phyloP scores from a whole-genome alignment of 1,140 invertebrate genomes.

The Lepidurus packardi region DNA sequence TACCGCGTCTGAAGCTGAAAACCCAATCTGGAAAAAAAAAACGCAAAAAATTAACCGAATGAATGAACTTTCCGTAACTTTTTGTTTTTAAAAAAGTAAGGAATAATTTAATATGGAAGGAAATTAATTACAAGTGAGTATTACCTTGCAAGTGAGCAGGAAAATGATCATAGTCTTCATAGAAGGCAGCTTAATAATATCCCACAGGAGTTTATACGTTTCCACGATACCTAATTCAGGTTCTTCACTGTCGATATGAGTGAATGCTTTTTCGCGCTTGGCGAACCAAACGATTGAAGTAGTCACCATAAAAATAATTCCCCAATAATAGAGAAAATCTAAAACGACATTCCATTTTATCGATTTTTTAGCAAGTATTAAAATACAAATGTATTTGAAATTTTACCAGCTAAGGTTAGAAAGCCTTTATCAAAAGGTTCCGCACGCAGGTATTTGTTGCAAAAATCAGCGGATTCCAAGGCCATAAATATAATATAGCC shows the following conservation, averaged over 20 bases:
- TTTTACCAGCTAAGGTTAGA: constrained; percentile 74
- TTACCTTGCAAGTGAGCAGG: constrained; percentile 84
- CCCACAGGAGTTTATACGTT: constrained; percentile 77
- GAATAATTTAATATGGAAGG: too few species aligned
- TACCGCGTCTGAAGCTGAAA: constrained; percentile 91
- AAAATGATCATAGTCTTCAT: constrained; percentile 71
- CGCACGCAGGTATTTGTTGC: constrained; percentile 81
- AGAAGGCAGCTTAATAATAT: constrained; percentile 76
- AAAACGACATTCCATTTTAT: constrained; percentile 31
- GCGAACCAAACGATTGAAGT: constrained; percentile 86
- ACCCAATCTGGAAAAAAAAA: constrained; percentile 68
- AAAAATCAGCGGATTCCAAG: constrained; percentile 93
- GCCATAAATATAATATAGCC: constrained; percentile 97
- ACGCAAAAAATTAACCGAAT: constrained; percentile 20
- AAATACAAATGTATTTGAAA: constrained; percentile 26
- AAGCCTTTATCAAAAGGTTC: constrained; percentile 64
- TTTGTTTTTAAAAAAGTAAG: neutral
- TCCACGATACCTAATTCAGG: constrained; percentile 57
- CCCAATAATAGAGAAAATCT: constrained; percentile 95
- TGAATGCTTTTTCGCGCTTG: constrained; percentile 68
- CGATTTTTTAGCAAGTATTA: too few species aligned
- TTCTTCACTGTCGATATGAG: constrained; percentile 45
- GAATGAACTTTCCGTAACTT: constrained; percentile 2
- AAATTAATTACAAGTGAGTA: constrained; percentile 9
- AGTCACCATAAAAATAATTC: constrained; percentile 78